Evolutionary conservation across 2,797 vertebrate species (phyloP), one percentile per base, ranked within the genome.

Genomic region (Chloroceryle amazona): DNA sequence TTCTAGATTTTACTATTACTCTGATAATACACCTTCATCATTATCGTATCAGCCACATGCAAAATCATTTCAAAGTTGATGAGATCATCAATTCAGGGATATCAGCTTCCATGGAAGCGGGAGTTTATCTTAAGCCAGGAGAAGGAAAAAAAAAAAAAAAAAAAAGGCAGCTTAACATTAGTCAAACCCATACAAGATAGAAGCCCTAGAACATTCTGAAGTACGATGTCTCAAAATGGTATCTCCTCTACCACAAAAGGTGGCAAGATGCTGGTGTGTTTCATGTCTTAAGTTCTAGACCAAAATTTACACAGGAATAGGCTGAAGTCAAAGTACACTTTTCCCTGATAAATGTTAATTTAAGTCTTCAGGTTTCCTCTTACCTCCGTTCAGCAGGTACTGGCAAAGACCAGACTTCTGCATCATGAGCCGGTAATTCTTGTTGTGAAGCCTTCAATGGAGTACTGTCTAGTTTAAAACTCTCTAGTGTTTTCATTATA

Each of bases 401-500:
- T 22, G 99, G 99, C 96, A 98, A 96, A 72, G 98, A 98, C 98
- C 99, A 98, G 26, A 99, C 98, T 81, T 99, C 99, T 88, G 97
- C 98, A 90, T 99, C 99, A 2, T 99, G 99, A 33, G 97, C 97
- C 31, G 98, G 98, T 86, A 98, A 97, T 71, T 98, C 98, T 74
- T 98, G 98, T 5, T 99, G 98, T 51, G 98, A 98, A 44, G 99
- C 98, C 97, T 99, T 99, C 84, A 98, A 94, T 9, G 99, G 98
- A 5, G 98, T 97, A 26, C 97, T 98, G 94, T 99, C 99, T 90
- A 99, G 83, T 97, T 99, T 99, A 97, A 99, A 99, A 96, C 99
- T 99, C 96, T 99, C 99, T 51, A 99, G 97, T 11, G 99, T 99
- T 61, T 98, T 98, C 99, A 99, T 99, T 91, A 99, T 99, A 85